A percentile compares a stretch with the other conserved stretches of the same genome.
These are phyloP conservation scores for Neodiprion fabricii DNA, from an alignment of 1,140 invertebrate species.

Conservation along the genomic window DNA sequence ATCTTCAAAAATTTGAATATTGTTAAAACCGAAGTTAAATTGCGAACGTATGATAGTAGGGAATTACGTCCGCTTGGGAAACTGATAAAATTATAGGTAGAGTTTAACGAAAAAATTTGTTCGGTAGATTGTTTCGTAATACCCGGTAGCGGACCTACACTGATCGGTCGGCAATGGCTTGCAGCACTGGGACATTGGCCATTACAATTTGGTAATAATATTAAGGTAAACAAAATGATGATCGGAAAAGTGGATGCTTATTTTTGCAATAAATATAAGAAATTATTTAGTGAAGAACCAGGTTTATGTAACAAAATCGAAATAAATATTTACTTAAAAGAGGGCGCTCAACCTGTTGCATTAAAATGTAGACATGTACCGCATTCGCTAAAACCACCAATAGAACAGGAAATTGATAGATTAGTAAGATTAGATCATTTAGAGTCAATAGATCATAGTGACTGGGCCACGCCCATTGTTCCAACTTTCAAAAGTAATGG, in stretches of 20 bases:
- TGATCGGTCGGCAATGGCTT: conserved; percentile 33
- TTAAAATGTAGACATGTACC: conserved; percentile 30
- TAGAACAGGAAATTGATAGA: conserved; percentile 38
- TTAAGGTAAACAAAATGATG: background rate
- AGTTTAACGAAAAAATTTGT: conserved; percentile 7
- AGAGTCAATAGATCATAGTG: conserved; percentile 41
- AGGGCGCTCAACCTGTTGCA: background rate
- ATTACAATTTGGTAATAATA: background rate
- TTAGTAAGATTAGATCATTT: conserved; percentile 43
- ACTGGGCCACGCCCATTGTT: conserved; percentile 56
- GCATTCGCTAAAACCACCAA: conserved; percentile 34
- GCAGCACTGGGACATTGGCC: conserved; percentile 19
- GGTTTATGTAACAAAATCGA: background rate
- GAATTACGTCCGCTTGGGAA: conserved; percentile 12
- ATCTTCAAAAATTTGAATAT: conserved; percentile 13
- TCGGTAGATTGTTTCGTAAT: conserved; percentile 10
- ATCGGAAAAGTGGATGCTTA: background rate
- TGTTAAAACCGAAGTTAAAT: background rate
- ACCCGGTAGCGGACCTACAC: conserved; percentile 30
- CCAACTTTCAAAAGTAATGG: conserved; percentile 31
- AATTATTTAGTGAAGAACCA: background rate
- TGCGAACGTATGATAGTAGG: conserved; percentile 5
- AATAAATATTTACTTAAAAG: background rate
- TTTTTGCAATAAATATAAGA: background rate
- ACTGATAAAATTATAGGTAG: conserved; percentile 11